phyloP scores from a whole-genome alignment of 2,888 invertebrate genomes.

The Tanypteryx hageni region DNA sequence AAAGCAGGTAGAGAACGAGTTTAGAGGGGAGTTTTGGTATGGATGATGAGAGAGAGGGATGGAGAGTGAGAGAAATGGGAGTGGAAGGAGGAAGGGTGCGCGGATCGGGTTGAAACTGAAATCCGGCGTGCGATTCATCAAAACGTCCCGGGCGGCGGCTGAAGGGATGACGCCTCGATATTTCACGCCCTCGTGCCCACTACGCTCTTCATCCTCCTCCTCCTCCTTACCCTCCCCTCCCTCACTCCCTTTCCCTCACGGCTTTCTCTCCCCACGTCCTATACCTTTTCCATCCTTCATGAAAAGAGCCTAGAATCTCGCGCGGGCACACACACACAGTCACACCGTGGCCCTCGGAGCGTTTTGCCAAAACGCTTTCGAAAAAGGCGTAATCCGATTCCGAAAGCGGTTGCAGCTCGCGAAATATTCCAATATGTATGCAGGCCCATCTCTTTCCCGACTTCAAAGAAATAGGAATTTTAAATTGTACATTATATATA shows the following conservation, averaged over 20 bases:
- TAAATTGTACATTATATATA: background rate
- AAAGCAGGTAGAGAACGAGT: too few species aligned
- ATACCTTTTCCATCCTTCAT: too few species aligned
- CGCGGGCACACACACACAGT: background rate
- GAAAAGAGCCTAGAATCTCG: too few species aligned
- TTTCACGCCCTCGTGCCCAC: constrained; percentile 34
- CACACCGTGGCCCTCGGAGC: background rate
- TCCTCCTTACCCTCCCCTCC: background rate
- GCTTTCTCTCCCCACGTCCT: background rate
- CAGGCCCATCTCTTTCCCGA: background rate
- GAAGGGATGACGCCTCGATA: constrained; percentile 51
- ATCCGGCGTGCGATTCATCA: constrained; percentile 55
- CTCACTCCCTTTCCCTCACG: background rate
- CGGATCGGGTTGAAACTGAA: constrained; percentile 24
- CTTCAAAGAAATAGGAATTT: constrained; percentile 17
- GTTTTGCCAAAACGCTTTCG: background rate
- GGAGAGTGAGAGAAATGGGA: background rate
- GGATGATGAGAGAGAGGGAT: background rate
- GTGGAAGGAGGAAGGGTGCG: background rate
- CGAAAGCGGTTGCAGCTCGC: background rate
- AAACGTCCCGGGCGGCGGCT: constrained; percentile 48
- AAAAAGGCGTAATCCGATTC: background rate
- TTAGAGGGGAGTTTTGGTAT: background rate
- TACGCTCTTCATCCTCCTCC: too few species aligned
- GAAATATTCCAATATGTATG: constrained; percentile 3